Evolutionary conservation across 2,888 invertebrate genomes (phyloP).

Genomic region (Chrysodeixis includens): DNA sequence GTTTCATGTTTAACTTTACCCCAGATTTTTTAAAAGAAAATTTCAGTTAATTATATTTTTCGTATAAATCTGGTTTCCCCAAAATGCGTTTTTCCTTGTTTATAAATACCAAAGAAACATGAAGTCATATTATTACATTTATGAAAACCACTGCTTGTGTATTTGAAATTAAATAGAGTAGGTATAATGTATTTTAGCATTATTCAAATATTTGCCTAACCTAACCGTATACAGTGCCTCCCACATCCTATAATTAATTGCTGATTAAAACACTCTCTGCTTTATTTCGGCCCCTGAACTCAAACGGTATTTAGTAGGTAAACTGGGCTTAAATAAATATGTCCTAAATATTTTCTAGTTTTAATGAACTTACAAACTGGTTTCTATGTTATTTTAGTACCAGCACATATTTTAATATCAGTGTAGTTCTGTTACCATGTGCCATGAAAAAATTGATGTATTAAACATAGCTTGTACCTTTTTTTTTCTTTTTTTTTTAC

Average conservation of each 20-base stretch:
- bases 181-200: too few species aligned
- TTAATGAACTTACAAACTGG: not conserved
- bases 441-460: too few species aligned
- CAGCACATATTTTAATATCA: too few species aligned
- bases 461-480: too few species aligned
- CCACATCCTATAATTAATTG: not conserved
- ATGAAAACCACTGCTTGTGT: too few species aligned
- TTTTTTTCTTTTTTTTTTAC: too few species aligned
- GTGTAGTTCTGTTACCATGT: too few species aligned
- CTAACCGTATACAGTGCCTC: not conserved
- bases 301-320: too few species aligned
- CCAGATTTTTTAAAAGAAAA: not conserved
- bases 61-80: not conserved
- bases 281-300: conserved; percentile 2
- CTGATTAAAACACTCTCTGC: not conserved
- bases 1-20: conserved; percentile 1
- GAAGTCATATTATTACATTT: too few species aligned
- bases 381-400: not conserved
- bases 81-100: too few species aligned
- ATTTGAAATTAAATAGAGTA: too few species aligned
- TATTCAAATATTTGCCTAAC: not conserved
- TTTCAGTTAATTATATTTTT: not conserved
- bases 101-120: too few species aligned
- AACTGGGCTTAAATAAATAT: not conserved
- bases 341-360: not conserved